These are phyloP conservation scores for Oncopodura yosiiana DNA, from an alignment of 1,140 invertebrate species.

Conservation along the genomic window DNA sequence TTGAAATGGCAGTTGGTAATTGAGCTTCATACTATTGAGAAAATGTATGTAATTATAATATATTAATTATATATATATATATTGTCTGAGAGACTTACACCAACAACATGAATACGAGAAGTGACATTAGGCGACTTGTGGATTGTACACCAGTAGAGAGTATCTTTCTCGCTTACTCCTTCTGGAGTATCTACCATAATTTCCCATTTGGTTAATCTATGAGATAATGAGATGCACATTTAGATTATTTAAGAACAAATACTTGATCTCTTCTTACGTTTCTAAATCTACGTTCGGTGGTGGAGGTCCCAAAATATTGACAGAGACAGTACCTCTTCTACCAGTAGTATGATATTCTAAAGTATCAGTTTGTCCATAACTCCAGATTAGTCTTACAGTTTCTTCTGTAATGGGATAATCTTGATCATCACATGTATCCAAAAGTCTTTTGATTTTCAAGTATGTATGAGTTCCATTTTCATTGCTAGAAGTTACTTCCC, in stretches of 20 bases:
- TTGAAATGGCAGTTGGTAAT: too few species aligned
- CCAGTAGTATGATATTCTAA: slow-evolving; percentile 1
- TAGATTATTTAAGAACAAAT: too few species aligned
- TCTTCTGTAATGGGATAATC: slow-evolving; percentile 1
- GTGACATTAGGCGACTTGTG: slow-evolving; percentile 58
- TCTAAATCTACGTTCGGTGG: not conserved
- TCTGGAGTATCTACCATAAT: not conserved
- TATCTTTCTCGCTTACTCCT: slow-evolving; percentile 40
- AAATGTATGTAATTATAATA: too few species aligned
- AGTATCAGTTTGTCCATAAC: slow-evolving; percentile 9
- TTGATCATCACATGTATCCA: slow-evolving; percentile 1
- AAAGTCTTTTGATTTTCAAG: not conserved
- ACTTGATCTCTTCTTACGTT: too few species aligned
- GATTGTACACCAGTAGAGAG: slow-evolving; percentile 78
- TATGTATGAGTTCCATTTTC: slow-evolving; percentile 4
- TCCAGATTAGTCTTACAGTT: slow-evolving; percentile 7
- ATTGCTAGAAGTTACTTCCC: not conserved
- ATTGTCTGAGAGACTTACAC: too few species aligned
- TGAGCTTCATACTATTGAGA: too few species aligned
- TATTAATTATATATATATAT: too few species aligned
- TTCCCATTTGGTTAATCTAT: too few species aligned
- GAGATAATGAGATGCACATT: too few species aligned
- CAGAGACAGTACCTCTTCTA: not conserved
- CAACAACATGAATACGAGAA: slow-evolving; percentile 67
- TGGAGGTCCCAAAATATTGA: slow-evolving; percentile 2